Conservation (phyloP, 2,113 vertebrate genomes). For the Odocoileus virginianus region DNA sequence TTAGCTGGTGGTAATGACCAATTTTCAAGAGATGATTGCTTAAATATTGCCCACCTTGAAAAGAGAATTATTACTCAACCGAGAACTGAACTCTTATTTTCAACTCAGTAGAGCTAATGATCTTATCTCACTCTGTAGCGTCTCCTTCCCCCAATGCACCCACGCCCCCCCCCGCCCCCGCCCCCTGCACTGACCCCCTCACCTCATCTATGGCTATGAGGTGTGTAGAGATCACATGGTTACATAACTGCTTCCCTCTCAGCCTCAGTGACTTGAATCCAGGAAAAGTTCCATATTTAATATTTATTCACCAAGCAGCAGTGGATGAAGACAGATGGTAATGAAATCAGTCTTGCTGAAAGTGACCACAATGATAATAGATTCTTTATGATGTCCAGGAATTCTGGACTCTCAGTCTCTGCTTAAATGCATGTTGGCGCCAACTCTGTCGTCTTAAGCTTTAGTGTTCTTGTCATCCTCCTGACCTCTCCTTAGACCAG, state of each 20-base stretch:
- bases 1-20: constrained; percentile 87
- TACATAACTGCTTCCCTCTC: constrained; percentile 59
- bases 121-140: constrained; percentile 73
- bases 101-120: constrained; percentile 83
- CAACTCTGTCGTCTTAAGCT: constrained; percentile 79
- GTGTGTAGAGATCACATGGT: constrained; percentile 32
- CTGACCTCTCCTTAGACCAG: constrained; percentile 81
- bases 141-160: not conserved
- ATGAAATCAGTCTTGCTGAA: constrained; percentile 85
- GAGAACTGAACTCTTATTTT: constrained; percentile 83
- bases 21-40: constrained; percentile 87
- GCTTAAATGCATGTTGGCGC: constrained; percentile 82
- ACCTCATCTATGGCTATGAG: not conserved
- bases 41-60: constrained; percentile 86
- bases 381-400: constrained; percentile 87
- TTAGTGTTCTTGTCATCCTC: constrained; percentile 76
- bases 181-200: not conserved
- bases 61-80: constrained; percentile 86
- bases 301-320: constrained; percentile 80
- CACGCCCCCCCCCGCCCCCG: not conserved
- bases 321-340: constrained; percentile 85
- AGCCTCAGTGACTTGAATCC: constrained; percentile 76
- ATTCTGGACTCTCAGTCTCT: constrained; percentile 81
- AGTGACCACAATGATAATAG: constrained; percentile 85
- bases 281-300: constrained; percentile 82